These are phyloP conservation scores for Crioceris asparagi DNA, from an alignment of 2,888 invertebrate genomes.

Conservation along the genomic window DNA sequence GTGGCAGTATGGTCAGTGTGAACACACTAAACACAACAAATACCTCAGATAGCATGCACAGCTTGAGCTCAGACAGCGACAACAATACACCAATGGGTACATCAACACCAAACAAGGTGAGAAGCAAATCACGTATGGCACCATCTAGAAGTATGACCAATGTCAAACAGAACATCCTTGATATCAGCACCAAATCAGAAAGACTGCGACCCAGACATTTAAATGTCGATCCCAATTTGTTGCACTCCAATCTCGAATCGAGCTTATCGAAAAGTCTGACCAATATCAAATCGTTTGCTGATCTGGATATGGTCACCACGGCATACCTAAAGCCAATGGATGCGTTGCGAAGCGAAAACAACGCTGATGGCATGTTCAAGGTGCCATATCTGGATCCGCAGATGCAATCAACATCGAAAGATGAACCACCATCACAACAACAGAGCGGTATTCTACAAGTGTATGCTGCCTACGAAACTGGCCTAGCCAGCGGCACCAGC, in stretches of 20 bases:
- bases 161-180: constrained; percentile 40
- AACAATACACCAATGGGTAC: constrained; percentile 39
- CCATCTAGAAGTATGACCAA: constrained; percentile 53
- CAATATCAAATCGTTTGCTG: constrained; percentile 29
- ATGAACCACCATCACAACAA: too few relatives aligned
- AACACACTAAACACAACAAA: constrained; percentile 47
- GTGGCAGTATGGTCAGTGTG: constrained; percentile 53
- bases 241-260: constrained; percentile 29
- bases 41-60: constrained; percentile 55
- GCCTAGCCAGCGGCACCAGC: constrained; percentile 84
- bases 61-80: constrained; percentile 55
- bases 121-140: constrained; percentile 45
- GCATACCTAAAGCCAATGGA: constrained; percentile 29
- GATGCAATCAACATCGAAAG: constrained; percentile 27
- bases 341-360: constrained; percentile 6
- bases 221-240: constrained; percentile 24
- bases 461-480: constrained; percentile 93
- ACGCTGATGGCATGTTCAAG: constrained; percentile 9
- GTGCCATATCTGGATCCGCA: constrained; percentile 12
- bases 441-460: constrained; percentile 52
- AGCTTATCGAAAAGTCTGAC: constrained; percentile 37
- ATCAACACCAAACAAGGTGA: constrained; percentile 39
- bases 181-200: constrained; percentile 20
- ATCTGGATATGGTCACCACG: constrained; percentile 19
- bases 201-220: constrained; percentile 29